Evolutionary conservation across 2,797 vertebrate species (phyloP).

Genomic region (Emydoidea blandingii): DNA sequence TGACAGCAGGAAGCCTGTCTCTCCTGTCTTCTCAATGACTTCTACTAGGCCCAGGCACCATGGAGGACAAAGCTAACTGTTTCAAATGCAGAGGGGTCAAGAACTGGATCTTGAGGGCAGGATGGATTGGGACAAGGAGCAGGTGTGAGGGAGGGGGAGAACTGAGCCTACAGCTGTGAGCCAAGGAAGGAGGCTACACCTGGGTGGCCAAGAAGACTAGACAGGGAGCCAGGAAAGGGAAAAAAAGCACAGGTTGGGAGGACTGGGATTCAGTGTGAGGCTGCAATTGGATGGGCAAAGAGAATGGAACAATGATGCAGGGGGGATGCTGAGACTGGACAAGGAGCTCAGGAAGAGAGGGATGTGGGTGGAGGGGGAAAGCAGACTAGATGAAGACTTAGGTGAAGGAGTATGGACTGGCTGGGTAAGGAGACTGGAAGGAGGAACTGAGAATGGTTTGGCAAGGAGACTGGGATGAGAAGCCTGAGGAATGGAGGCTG

Average conservation of each 20-base stretch:
- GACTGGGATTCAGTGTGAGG: not conserved
- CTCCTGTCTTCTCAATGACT: not conserved
- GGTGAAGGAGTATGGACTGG: not conserved
- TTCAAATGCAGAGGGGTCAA: not conserved
- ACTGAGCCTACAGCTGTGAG: not conserved
- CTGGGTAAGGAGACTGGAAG: fast-evolving
- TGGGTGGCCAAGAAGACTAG: not conserved
- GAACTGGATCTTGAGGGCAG: not conserved
- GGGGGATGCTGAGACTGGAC: not conserved
- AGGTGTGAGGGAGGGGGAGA: not conserved
- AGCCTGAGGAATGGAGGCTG: not conserved
- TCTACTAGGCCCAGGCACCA: fast-evolving
- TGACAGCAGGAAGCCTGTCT: not conserved
- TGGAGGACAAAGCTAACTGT: not conserved
- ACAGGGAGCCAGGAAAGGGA: not conserved
- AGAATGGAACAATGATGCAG: not conserved
- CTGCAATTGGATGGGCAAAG: not conserved
- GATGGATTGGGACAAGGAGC: not conserved
- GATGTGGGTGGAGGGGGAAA: not conserved
- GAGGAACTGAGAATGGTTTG: not conserved
- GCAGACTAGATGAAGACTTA: fast-evolving
- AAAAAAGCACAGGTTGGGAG: not conserved
- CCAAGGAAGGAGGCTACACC: not conserved
- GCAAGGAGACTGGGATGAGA: not conserved
- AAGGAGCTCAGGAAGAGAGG: not conserved